Base-by-base conservation (phyloP, 1,140 invertebrate genomes). In the Plodia interpunctella region DNA sequence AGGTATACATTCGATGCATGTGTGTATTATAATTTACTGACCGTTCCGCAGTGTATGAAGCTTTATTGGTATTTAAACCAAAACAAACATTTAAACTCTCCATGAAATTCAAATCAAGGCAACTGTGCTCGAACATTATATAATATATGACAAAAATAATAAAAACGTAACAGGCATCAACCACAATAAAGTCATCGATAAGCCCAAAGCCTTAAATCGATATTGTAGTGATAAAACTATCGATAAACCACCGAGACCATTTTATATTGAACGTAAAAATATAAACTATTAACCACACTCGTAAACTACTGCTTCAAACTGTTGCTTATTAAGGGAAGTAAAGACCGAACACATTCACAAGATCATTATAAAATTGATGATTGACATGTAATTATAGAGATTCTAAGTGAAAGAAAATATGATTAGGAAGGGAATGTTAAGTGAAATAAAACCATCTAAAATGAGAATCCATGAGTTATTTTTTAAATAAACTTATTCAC, bases 301-400 rank as follows among this genome's bases (percentile, higher is more conserved):
- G 32, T 35, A 35, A 35, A 35, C 38, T 44, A 44, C 38, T 17
- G 38, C 38, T 15, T 44, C 38, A 44, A 44, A 44, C 38, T 44
- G 38, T 44, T 44, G 38, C 38, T 13, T 44, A 10, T 32, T 15
- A 15, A 44, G 38, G 5, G n/a, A n/a, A 17, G 38, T 15, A 44
- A n/a, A 3, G 13, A 44, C n/a, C 10, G 15, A 15, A n/a, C 5
- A 10, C 38, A 44, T 44, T 44, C 38, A n/a, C 10, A 10, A 17
- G 13, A 44, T 15, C 13, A 15, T 15, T 44, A 44, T 15, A 4
- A 44, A 15, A 10, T n/a, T 44, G 11, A 32, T 32, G 6, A 25
- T 3, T 25, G n/a, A n/a, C n/a, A n/a, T n/a, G n/a, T n/a, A n/a
- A 25, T 25, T 25, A 25, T n/a, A n/a, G n/a, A n/a, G n/a, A n/a